These are phyloP conservation scores for Siniperca undulata DNA, from an alignment of 2,797 vertebrate genomes.

Conservation along the genomic window DNA sequence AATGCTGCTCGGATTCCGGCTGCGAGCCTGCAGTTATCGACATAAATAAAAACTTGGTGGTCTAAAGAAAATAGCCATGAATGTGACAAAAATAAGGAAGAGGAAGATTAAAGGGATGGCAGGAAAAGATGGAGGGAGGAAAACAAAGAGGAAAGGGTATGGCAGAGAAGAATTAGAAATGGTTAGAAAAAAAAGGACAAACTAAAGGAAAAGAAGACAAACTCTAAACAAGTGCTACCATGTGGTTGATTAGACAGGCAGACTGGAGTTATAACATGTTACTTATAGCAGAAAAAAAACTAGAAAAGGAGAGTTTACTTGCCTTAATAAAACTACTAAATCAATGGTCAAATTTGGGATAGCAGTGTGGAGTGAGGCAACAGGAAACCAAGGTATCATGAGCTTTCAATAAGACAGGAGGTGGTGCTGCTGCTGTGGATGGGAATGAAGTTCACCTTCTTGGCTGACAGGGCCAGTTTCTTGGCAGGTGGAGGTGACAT, in stretches of 20 bases:
- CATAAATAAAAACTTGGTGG: constrained; percentile 99
- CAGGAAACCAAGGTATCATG: constrained; percentile 58
- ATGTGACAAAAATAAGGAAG: constrained; percentile 83
- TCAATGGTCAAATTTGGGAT: constrained; percentile 46
- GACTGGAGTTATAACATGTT: constrained; percentile 57
- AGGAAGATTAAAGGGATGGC: constrained; percentile 73
- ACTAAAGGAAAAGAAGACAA: constrained; percentile 84
- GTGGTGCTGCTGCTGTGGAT: constrained; percentile 41
- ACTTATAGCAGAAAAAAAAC: constrained; percentile 44
- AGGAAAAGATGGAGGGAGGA: constrained; percentile 77
- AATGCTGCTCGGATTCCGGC: constrained; percentile 89
- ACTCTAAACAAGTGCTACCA: constrained; percentile 76
- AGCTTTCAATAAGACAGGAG: constrained; percentile 40
- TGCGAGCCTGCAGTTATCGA: constrained; percentile 97
- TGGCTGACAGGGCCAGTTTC: constrained; percentile 91
- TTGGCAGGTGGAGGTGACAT: constrained; percentile 92
- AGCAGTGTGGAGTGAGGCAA: constrained; percentile 53
- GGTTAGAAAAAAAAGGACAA: constrained; percentile 91
- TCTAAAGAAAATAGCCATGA: constrained; percentile 93
- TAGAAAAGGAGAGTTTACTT: constrained; percentile 33
- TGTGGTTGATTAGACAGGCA: constrained; percentile 77
- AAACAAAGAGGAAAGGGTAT: constrained; percentile 81
- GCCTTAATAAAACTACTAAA: constrained; percentile 48
- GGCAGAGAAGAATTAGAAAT: constrained; percentile 95
- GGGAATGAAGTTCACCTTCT: constrained; percentile 87